Base-by-base conservation (phyloP, 2,888 invertebrate genomes). In the Phasia obesa region DNA sequence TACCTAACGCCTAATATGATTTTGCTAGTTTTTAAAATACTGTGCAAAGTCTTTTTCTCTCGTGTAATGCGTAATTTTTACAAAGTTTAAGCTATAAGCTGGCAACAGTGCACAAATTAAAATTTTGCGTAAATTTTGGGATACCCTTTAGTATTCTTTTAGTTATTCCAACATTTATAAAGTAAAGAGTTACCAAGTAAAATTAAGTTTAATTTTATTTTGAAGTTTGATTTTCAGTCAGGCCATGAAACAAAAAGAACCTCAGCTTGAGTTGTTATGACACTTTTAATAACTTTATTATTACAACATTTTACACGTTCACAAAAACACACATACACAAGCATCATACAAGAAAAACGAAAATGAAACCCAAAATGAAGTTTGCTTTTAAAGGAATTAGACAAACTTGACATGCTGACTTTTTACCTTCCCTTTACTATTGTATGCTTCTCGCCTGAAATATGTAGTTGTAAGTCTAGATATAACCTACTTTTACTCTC, bases 221-320 rank as follows among this genome's bases (percentile, higher is more conserved):
- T 57, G 21, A 25, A 60, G 60, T 55, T 83, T 83, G 47, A 71
- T 62, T 75, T 65, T 44, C n/a, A 79, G 60, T 62, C 65, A 79
- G 71, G 55, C 51, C 53, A 25, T 75, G 42, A 60, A 75, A 55
- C 59, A 73, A 57, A 73, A 74, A 57, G 64, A 80, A 84, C 79
- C 81, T 81, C 79, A 84, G 84, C 81, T 84, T 87, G 87, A 88
- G 89, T 89, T 90, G 89, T 88, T 89, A 89, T 90, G 89, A 90
- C 90, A 90, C 88, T 90, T 90, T 90, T 88, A 89, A 90, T 90
- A 90, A 90, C 88, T 90, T 90, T 90, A 88, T 90, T 90, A 90
- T 89, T 90, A 87, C 88, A 88, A 79, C 47, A 71, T 67, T 89
- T 89, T 87, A 87, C 86, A 88, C 86, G 87, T 47, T 64, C 35